Percentiles rank a stretch among this genome's conserved stretches.
Evolutionary conservation across 2,888 invertebrate genomes (phyloP).

Genomic region (Cerastoderma edule): DNA sequence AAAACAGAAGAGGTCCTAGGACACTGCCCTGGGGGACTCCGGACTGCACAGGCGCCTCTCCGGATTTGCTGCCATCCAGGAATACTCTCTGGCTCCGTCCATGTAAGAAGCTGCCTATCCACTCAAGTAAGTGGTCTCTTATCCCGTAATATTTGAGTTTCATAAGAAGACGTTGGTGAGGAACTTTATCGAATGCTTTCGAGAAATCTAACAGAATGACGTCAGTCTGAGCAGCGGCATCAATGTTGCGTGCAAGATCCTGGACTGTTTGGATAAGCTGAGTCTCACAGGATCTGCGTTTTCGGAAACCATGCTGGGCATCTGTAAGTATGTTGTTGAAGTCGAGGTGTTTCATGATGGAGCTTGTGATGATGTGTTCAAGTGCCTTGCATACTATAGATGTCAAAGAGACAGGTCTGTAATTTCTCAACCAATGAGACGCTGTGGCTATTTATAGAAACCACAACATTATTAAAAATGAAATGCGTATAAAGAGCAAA

Average conservation of each 20-base stretch:
- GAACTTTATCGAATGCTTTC: slow-evolving; percentile 47
- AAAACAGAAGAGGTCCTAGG: slow-evolving; percentile 57
- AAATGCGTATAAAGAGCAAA: too few species aligned
- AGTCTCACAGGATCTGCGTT: slow-evolving; percentile 50
- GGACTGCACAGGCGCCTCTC: slow-evolving; percentile 42
- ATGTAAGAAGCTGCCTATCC: slow-evolving; percentile 47
- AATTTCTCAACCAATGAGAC: too few species aligned
- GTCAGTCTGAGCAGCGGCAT: slow-evolving; percentile 47
- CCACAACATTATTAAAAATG: too few species aligned
- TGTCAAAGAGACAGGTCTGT: slow-evolving; percentile 58
- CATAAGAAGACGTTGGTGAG: slow-evolving; percentile 31
- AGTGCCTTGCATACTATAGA: slow-evolving; percentile 51
- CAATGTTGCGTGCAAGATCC: slow-evolving; percentile 37
- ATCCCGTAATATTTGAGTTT: slow-evolving; percentile 50
- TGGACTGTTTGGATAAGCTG: slow-evolving; percentile 54
- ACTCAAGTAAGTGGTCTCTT: slow-evolving; percentile 19
- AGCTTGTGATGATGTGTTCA: slow-evolving; percentile 54
- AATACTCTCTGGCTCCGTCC: slow-evolving; percentile 40
- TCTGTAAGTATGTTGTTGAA: slow-evolving; percentile 44
- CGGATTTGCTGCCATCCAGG: slow-evolving; percentile 37
- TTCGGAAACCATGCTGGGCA: slow-evolving; percentile 58
- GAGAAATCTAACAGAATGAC: slow-evolving; percentile 54
- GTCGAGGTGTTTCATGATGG: slow-evolving; percentile 42
- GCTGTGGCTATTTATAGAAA: too few species aligned
- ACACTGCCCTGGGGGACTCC: slow-evolving; percentile 61